Percentiles rank a stretch among this genome's conserved stretches.
Evolutionary conservation across 2,113 vertebrate species (phyloP).

Genomic region (Coreoperca whiteheadi): DNA sequence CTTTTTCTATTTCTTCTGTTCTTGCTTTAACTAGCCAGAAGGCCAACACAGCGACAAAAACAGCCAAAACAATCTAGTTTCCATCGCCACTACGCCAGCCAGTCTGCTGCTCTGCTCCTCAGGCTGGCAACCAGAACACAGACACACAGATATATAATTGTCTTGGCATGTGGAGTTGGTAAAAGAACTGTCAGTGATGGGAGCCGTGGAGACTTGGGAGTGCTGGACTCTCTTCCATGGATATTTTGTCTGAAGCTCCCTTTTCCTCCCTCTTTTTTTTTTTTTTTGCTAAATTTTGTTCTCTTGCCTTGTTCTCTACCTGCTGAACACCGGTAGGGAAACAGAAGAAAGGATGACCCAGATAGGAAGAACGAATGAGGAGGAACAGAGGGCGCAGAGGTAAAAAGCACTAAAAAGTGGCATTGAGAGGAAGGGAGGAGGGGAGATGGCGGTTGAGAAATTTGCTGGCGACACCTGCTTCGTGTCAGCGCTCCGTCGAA

Average conservation of each 20-base stretch:
- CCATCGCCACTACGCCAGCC: constrained; percentile 12
- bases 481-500: constrained; percentile 47
- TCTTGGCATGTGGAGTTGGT: constrained; percentile 26
- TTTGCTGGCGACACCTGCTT: constrained; percentile 71
- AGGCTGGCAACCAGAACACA: constrained; percentile 49
- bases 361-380: constrained; percentile 56
- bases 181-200: constrained; percentile 31
- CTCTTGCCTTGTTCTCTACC: constrained; percentile 38
- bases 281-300: background rate
- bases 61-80: constrained; percentile 37
- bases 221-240: constrained; percentile 35
- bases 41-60: constrained; percentile 22
- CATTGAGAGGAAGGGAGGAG: constrained; percentile 1
- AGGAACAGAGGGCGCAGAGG: constrained; percentile 22
- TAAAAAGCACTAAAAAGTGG: constrained; percentile 1
- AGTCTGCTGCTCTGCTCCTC: constrained; percentile 37
- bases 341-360: constrained; percentile 73
- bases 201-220: constrained; percentile 27
- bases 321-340: constrained; percentile 53
- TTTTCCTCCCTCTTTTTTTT: background rate
- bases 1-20: background rate
- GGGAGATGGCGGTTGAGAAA: constrained; percentile 46
- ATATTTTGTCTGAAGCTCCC: constrained; percentile 40
- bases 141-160: constrained; percentile 22
- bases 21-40: constrained; percentile 38